Conservation (phyloP, 2,113 vertebrate species). For the Pungitius pungitius region DNA sequence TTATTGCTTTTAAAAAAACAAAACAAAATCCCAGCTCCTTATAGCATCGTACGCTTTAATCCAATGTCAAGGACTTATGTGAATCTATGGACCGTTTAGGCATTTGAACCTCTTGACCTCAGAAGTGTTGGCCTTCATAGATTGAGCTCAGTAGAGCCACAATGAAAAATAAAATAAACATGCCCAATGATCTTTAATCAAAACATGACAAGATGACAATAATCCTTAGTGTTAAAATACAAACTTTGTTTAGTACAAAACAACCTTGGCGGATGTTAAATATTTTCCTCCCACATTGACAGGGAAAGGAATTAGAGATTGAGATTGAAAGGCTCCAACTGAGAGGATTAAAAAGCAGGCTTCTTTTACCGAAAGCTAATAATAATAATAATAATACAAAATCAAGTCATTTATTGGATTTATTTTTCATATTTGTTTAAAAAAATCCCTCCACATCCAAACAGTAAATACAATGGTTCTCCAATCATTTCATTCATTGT, state of each 20-base stretch:
- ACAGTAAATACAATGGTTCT: neutral
- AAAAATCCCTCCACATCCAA: neutral
- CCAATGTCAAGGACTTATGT: constrained; percentile 25
- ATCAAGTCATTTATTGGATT: neutral
- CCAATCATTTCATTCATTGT: neutral
- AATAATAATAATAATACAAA: too few species aligned
- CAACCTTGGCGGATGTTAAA: neutral
- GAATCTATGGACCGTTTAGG: constrained; percentile 19
- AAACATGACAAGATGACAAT: neutral
- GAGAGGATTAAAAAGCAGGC: neutral
- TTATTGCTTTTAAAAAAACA: constrained; percentile 23
- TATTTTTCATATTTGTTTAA: neutral
- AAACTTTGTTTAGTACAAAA: neutral
- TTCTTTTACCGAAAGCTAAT: neutral
- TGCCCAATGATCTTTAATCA: neutral
- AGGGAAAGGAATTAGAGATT: neutral
- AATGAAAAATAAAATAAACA: constrained; percentile 5
- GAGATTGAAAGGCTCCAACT: neutral
- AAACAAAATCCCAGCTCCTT: constrained; percentile 33
- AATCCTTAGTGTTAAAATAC: neutral
- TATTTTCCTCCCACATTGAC: constrained; percentile 7
- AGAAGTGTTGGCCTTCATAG: neutral
- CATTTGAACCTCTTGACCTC: constrained; percentile 46
- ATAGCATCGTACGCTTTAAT: constrained; percentile 13
- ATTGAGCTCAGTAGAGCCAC: neutral